Percentiles rank a stretch among this genome's conserved stretches.
Evolutionary conservation across 1,140 invertebrate genomes (phyloP).

Genomic region (Cotesia vestalis): DNA sequence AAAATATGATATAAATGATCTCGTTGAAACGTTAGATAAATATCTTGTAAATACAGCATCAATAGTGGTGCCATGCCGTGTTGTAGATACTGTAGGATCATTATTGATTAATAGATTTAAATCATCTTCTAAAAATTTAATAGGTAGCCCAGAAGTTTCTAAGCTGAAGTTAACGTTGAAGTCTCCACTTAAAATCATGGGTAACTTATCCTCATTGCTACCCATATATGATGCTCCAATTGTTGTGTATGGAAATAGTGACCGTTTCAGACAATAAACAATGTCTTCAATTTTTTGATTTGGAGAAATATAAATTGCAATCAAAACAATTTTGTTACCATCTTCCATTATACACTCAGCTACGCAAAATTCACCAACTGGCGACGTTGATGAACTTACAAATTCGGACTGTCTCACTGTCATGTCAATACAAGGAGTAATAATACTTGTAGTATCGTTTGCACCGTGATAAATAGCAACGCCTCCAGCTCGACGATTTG

Average conservation of each 20-base stretch:
- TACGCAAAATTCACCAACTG: slow-evolving; percentile 25
- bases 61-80: slow-evolving; percentile 19
- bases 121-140: slow-evolving; percentile 17
- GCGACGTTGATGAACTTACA: neutral
- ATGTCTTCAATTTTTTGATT: slow-evolving; percentile 19
- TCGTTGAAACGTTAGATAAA: neutral
- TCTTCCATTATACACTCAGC: slow-evolving; percentile 22
- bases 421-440: slow-evolving; percentile 29
- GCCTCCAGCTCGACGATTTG: slow-evolving; percentile 35
- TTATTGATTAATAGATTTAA: slow-evolving; percentile 19
- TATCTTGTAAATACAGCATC: slow-evolving; percentile 26
- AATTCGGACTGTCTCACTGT: slow-evolving; percentile 14
- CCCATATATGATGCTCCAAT: slow-evolving; percentile 9
- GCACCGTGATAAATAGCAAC: slow-evolving; percentile 36
- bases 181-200: slow-evolving; percentile 29
- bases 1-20: slow-evolving; percentile 6
- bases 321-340: slow-evolving; percentile 9
- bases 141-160: neutral
- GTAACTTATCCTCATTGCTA: neutral
- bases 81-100: neutral
- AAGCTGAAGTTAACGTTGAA: slow-evolving; percentile 20
- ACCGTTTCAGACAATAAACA: neutral
- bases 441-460: slow-evolving; percentile 24
- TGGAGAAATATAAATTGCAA: slow-evolving; percentile 31
- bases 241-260: slow-evolving; percentile 18